Percentiles rank a stretch among this genome's conserved stretches.
phyloP scores from a whole-genome alignment of 2,113 vertebrate genomes.

The Tretioscincus oriximinensis region DNA sequence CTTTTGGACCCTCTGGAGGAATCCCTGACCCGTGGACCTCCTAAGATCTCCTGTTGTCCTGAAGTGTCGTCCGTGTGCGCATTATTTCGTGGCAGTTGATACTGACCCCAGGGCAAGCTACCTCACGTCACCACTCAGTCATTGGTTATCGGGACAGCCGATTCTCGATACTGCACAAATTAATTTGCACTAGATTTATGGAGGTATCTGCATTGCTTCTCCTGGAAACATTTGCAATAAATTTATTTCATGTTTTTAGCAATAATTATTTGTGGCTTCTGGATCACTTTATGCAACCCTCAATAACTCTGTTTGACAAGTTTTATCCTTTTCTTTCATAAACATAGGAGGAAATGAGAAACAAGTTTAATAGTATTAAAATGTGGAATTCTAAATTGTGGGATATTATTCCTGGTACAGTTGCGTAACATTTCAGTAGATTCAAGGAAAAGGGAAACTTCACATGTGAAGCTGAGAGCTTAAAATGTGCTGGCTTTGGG shows the following conservation, averaged over 20 bases:
- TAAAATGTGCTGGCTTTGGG: background rate
- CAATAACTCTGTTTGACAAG: constrained; percentile 1
- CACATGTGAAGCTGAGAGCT: background rate
- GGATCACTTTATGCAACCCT: background rate
- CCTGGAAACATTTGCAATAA: background rate
- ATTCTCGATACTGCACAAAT: no score
- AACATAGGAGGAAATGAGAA: constrained; percentile 15
- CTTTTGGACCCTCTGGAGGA: no score
- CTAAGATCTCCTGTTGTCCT: no score
- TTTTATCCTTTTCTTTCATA: constrained; percentile 2
- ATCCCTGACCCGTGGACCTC: no score
- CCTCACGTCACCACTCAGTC: no score
- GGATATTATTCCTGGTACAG: background rate
- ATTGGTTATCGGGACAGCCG: no score
- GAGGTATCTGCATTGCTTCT: background rate
- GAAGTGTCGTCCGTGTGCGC: no score
- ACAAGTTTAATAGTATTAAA: constrained; percentile 15
- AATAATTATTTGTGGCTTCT: constrained; percentile 3
- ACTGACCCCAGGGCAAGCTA: no score
- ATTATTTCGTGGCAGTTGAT: no score
- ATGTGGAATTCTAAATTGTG: constrained; percentile 15
- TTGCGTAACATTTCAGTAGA: background rate
- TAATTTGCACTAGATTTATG: background rate
- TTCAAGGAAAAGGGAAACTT: background rate
- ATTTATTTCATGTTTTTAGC: constrained; percentile 11